These are phyloP conservation scores for Muntiacus reevesi DNA, from an alignment of 2,113 vertebrate genomes.

Conservation along the genomic window DNA sequence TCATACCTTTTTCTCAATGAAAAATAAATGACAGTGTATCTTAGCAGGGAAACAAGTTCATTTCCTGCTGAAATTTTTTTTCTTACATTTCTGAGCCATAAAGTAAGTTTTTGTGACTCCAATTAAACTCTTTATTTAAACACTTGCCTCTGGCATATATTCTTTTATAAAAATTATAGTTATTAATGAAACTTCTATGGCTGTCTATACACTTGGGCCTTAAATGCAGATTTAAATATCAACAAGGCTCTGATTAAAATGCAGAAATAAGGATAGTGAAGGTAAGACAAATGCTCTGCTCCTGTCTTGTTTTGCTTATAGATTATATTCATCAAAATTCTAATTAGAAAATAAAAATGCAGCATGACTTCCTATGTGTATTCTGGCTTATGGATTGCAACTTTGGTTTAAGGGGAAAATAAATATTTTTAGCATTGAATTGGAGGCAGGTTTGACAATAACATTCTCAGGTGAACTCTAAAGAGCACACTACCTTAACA, in stretches of 20 bases:
- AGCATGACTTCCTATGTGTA: slow-evolving; percentile 19
- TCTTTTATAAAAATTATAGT: slow-evolving; percentile 69
- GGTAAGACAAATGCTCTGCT: slow-evolving; percentile 67
- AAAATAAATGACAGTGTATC: background rate
- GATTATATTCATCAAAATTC: slow-evolving; percentile 77
- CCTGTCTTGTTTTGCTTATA: slow-evolving; percentile 72
- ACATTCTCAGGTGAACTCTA: slow-evolving; percentile 27
- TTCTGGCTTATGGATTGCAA: background rate
- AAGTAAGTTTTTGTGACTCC: slow-evolving; percentile 31
- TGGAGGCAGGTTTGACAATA: background rate
- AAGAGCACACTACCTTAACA: background rate
- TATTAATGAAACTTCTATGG: slow-evolving; percentile 70
- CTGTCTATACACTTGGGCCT: slow-evolving; percentile 54
- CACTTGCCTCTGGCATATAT: slow-evolving; percentile 56
- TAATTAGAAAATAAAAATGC: slow-evolving; percentile 73
- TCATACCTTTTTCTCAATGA: background rate
- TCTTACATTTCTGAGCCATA: background rate
- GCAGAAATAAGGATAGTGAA: slow-evolving; percentile 57
- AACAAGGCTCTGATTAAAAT: slow-evolving; percentile 77
- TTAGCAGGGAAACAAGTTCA: background rate
- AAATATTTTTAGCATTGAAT: slow-evolving; percentile 37
- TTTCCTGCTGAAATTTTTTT: background rate
- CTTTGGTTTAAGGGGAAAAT: background rate
- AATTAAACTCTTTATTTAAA: slow-evolving; percentile 61
- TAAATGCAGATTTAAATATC: slow-evolving; percentile 79